Evolutionary conservation across 2,888 invertebrate species (phyloP), one percentile per base, ranked within the genome.

Genomic region (Imbricaverruca yamaguchii): DNA sequence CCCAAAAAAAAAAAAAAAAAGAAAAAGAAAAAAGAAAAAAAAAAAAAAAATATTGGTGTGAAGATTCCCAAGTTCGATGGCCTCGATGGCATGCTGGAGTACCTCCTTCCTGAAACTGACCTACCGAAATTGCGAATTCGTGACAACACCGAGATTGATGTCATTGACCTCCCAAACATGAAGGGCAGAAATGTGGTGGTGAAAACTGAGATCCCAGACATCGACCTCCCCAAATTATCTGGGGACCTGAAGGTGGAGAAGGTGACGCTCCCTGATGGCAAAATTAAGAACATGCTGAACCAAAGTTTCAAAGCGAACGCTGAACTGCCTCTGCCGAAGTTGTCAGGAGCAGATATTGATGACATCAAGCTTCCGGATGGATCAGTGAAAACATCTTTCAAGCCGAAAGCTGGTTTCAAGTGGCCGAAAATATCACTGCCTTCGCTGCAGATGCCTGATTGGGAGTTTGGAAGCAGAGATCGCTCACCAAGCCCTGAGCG

Each of bases 281-380:
- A 10, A 1, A 23, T 67, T 21, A 67, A 67, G 21, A 67, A 23
- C 18, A 21, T 80, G 10, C 23, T 80, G 80, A 61, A 55, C 23
- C 78, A 23, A 12, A 79, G 65, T 21, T 61, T 78, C n/a, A 77
- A 82, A 13, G 80, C 61, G 15, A 80, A 74, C 69, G 81, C 80
- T 80, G 79, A 77, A 55, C 11, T 82, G 77, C 80, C 80, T 18
- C n/a, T 82, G 15, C 81, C 80, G 21, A 65, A 81, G 23, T 39
- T 79, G 53, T 81, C 80, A 23, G 59, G 74, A 53, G 81, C 80
- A 59, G 80, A 82, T 63, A 65, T 81, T 23, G n/a, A 81, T 25
- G 81, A 81, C 39, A 80, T 81, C 3, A 67, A 67, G 23, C 10
- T 65, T 15, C 79, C 80, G 18, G 80, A 69, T 18, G 74, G 67